Base-by-base conservation (phyloP, 1,140 invertebrate genomes). In the Euura saliciscinereae region DNA sequence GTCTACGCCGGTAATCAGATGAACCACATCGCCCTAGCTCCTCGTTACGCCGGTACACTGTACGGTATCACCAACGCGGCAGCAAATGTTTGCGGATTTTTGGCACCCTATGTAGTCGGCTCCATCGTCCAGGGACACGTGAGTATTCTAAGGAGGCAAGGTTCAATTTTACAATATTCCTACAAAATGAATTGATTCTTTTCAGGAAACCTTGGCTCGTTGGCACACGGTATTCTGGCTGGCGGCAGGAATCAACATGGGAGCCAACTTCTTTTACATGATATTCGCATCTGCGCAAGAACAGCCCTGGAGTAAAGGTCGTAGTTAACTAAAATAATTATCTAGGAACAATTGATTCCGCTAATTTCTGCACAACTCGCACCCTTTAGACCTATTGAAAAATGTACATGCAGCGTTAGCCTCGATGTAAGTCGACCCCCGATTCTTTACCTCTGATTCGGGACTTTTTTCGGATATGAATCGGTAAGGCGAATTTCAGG, bases 161-260 rank as follows among this genome's bases (percentile, higher is more conserved):
- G 5, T n/a, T 70, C 45, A 44, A 45, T 74, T 13, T 45, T 68
- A 70, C 74, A 69, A 64, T 11, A 64, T 71, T 66, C 7, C 68
- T 59, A 66, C 2, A 5, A 68, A 68, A 44, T 28, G 28, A 28
- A 8, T 43, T 66, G 67, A 73, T 75, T n/a, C n/a, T 75, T 90
- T 89, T 44, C 82, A 96, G 93, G 91, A 96, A 90, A 95, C 95
- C 0, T 80, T 95, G 8, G 92, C 91, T 66, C 92, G 94, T 76
- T 98, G 96, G 96, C 92, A 94, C 68, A 91, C 92, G 71, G 95
- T 97, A 44, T 98, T 98, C 85, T 97, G 94, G 89, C 89, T 97
- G 74, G 93, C 94, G 0, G 93, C 94, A 1, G 93, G 88, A 4
- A 91, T 98, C 45, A 96, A 96, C 82, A 89, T 94, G 13, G 88